phyloP scores from a whole-genome alignment of 2,113 vertebrate species.

The Oreocharis arfaki region DNA sequence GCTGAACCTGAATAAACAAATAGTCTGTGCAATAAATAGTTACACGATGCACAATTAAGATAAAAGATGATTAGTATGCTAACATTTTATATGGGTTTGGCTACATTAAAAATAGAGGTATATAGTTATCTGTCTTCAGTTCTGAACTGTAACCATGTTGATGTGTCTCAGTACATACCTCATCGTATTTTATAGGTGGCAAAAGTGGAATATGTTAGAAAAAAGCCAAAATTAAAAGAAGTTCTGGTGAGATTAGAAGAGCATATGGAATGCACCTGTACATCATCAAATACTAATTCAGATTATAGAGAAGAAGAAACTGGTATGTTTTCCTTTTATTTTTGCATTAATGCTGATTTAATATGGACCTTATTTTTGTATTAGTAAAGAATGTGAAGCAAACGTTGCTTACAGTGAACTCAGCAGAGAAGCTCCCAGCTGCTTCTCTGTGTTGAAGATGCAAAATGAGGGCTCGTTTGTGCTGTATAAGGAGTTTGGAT shows the following conservation, averaged over 20 bases:
- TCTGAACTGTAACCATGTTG: constrained; percentile 33
- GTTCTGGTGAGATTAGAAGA: constrained; percentile 96
- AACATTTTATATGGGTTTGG: constrained; percentile 26
- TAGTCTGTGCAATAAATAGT: constrained; percentile 28
- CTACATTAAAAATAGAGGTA: constrained; percentile 5
- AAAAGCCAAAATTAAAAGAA: constrained; percentile 95
- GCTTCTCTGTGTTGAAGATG: background rate
- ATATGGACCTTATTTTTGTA: constrained; percentile 6
- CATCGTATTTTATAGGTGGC: constrained; percentile 81
- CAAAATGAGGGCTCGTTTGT: background rate
- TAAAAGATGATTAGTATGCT: constrained; percentile 36
- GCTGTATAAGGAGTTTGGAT: background rate
- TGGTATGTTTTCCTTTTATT: constrained; percentile 75
- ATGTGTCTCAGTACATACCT: constrained; percentile 36
- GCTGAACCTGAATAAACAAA: constrained; percentile 45
- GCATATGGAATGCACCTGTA: constrained; percentile 92
- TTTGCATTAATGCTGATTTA: constrained; percentile 48
- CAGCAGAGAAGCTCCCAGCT: background rate
- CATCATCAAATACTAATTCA: constrained; percentile 80
- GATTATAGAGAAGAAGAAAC: constrained; percentile 91
- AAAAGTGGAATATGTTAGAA: constrained; percentile 95
- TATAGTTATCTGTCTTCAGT: constrained; percentile 25
- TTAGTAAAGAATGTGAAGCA: constrained; percentile 9
- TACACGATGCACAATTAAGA: constrained; percentile 47
- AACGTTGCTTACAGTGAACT: background rate